Base-by-base conservation (phyloP, 2,888 invertebrate species). In the Agrochola lychnidis region DNA sequence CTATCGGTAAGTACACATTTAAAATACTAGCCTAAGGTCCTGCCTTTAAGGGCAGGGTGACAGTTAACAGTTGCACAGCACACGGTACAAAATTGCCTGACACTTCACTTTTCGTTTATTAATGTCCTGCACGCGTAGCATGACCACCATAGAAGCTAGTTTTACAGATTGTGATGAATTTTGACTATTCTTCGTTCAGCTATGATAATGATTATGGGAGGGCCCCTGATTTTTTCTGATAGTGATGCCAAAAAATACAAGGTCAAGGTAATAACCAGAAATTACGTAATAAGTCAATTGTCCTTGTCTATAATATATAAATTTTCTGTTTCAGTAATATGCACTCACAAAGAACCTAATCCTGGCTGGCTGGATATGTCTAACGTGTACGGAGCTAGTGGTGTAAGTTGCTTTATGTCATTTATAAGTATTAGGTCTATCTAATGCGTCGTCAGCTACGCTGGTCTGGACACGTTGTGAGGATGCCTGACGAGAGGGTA, bases 281-380 rank as follows among this genome's bases (percentile, higher is more conserved):
- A 64, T 10, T 3, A n/a, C n/a, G 16, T 59, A n/a, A 51, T 19
- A 51, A 51, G 22, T 36, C 36, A 36, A 36, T 51, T 22, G 9
- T 22, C 22, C 3, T 22, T 6, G n/a, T 48, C 14, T 36, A 9
- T 16, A 22, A 22, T 30, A 10, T 22, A n/a, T 19, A 3, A 9
- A 22, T 59, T 76, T 59, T 53, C 45, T 72, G 82, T 95, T 95
- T 56, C 91, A 98, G 98, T 99, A 25, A 97, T 98, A 0, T 98
- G 98, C 1, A 97, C 98, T 0, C 97, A 97, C 90, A 97, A 97
- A 68, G 98, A 98, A 89, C 98, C 98, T 0, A 92, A 97, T 61
- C 97, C 98, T 0, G 99, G 99, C 5, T 99, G 99, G 99, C 97
- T 99, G 57, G 98, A 99, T 91, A 98, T 98, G 4, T 86, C 84